Percentiles rank a stretch among this genome's conserved stretches.
phyloP scores from a whole-genome alignment of 2,113 vertebrate genomes.

The Antechinus flavipes region DNA sequence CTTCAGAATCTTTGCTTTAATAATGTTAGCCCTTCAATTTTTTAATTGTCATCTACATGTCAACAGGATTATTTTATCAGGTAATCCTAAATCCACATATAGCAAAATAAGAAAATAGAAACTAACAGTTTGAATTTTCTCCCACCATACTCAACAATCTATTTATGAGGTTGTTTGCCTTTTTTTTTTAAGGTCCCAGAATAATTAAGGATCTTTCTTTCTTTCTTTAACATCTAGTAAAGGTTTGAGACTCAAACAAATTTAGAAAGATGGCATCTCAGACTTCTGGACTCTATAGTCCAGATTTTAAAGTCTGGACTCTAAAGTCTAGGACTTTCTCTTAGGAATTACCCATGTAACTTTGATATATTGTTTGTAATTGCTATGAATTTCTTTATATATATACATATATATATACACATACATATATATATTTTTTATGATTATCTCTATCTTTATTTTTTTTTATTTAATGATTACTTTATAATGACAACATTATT shows the following conservation, averaged over 20 bases:
- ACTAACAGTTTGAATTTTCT: neutral
- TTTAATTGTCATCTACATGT: constrained; percentile 3
- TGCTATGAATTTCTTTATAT: neutral
- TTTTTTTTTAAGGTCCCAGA: neutral
- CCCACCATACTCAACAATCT: neutral
- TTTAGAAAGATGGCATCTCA: neutral
- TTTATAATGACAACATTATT: too few relatives aligned
- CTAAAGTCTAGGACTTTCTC: neutral
- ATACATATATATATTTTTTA: neutral
- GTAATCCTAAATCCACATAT: neutral
- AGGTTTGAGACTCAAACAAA: neutral
- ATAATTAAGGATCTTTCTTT: neutral
- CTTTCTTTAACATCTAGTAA: neutral
- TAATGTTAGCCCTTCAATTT: neutral
- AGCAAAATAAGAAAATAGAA: neutral
- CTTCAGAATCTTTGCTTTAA: constrained; percentile 12
- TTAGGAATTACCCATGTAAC: neutral
- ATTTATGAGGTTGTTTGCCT: neutral
- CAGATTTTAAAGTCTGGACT: too few relatives aligned
- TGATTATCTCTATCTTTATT: too few relatives aligned
- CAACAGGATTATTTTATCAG: neutral
- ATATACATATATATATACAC: too few relatives aligned
- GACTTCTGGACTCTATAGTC: neutral
- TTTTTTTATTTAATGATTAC: too few relatives aligned
- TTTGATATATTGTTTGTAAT: neutral